Conservation (phyloP, 2,113 vertebrate species). For the Azemiops feae region DNA sequence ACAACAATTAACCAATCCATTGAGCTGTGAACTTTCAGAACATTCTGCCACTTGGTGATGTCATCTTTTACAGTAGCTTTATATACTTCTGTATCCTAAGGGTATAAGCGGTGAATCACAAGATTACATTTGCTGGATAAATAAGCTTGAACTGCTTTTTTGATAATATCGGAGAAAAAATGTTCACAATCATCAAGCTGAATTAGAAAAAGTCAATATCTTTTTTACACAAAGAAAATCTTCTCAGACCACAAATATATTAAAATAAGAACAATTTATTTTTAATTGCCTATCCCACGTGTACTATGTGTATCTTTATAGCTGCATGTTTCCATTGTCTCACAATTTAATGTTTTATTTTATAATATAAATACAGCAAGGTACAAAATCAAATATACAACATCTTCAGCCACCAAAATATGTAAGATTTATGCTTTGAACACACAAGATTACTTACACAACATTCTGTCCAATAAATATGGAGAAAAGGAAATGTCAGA, state of each 20-base stretch:
- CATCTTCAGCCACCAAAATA: neutral
- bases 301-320: neutral
- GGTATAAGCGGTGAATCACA: conserved; percentile 49
- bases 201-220: neutral
- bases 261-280: neutral
- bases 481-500: conserved; percentile 96
- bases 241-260: neutral
- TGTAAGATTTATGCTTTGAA: neutral
- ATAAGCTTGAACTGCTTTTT: conserved; percentile 26
- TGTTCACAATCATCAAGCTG: neutral
- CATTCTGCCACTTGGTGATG: conserved; percentile 93
- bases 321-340: too few species aligned
- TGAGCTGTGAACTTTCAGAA: conserved; percentile 81
- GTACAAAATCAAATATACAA: neutral
- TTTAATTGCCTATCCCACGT: neutral
- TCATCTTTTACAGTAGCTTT: conserved; percentile 93
- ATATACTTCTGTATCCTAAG: conserved; percentile 91
- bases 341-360: neutral
- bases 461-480: conserved; percentile 98
- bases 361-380: neutral
- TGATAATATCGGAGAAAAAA: conserved; percentile 25
- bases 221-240: neutral
- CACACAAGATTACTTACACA: conserved; percentile 81
- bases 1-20: conserved; percentile 96
- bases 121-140: conserved; percentile 33